Evolutionary conservation across 2,797 vertebrate genomes (phyloP).

Genomic region (Uromys caudimaculatus): DNA sequence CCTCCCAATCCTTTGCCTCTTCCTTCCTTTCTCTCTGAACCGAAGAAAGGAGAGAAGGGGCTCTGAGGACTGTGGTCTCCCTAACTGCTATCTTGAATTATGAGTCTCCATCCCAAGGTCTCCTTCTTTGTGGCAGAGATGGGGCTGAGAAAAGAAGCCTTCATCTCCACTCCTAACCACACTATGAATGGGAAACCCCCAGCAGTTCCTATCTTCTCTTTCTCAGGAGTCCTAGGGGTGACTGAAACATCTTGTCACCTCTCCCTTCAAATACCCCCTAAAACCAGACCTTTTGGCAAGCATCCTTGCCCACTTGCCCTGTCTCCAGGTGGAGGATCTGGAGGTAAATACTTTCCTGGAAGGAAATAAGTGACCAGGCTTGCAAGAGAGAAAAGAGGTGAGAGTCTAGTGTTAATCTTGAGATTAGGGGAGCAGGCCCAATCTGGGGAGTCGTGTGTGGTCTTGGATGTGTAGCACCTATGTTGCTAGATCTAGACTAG

Average conservation of each 20-base stretch:
- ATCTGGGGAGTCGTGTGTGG: not conserved
- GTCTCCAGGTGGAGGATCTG: not conserved
- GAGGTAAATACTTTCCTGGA: not conserved
- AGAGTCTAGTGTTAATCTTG: not conserved
- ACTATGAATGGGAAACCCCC: not conserved
- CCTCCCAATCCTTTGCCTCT: not conserved
- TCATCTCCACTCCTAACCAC: not conserved
- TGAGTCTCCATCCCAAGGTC: not conserved
- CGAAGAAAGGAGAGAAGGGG: not conserved
- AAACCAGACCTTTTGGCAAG: not conserved
- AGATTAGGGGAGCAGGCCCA: not conserved
- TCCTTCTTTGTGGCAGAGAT: constrained; percentile 32
- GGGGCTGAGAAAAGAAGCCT: not conserved
- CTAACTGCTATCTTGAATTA: not conserved
- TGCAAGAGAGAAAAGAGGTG: not conserved
- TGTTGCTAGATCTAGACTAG: constrained; percentile 15
- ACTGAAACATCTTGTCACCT: not conserved
- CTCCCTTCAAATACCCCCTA: not conserved
- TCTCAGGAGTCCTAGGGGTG: not conserved
- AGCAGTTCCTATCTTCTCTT: not conserved
- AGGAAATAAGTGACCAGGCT: not conserved
- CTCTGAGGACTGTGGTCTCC: not conserved
- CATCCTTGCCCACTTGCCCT: not conserved
- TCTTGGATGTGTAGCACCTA: not conserved
- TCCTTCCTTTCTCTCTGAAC: constrained; percentile 34